Evolutionary conservation across 2,113 vertebrate genomes (phyloP).

Genomic region (Dicrurus megarhynchus): DNA sequence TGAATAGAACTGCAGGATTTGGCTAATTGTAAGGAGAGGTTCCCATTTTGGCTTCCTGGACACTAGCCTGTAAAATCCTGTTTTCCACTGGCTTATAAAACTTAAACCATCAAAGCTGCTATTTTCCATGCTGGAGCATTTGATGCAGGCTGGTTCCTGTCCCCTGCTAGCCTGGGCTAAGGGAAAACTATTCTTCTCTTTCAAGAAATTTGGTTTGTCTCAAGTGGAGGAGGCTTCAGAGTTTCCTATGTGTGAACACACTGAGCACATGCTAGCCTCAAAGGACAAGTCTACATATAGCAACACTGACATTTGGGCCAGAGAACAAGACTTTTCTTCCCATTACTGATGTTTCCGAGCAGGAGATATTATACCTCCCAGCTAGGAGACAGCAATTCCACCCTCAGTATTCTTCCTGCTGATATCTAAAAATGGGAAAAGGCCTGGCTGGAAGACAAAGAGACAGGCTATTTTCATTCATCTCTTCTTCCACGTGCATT

Average conservation of each 20-base stretch:
- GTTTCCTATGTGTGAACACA: background rate
- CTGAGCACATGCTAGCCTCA: background rate
- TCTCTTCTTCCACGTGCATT: background rate
- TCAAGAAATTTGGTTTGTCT: background rate
- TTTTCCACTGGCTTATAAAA: constrained; percentile 9
- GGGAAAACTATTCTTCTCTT: background rate
- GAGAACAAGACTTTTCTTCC: background rate
- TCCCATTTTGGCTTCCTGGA: background rate
- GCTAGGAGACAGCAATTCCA: background rate
- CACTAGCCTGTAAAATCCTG: background rate
- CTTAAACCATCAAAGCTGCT: background rate
- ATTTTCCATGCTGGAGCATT: background rate
- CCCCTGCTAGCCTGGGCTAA: background rate
- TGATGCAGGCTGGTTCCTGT: background rate
- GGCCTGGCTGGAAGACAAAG: background rate
- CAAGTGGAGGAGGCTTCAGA: background rate
- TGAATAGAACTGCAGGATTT: background rate
- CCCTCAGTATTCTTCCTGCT: background rate
- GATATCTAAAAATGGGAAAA: background rate
- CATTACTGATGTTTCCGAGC: background rate
- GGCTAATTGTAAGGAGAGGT: background rate
- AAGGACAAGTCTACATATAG: background rate
- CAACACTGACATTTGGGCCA: background rate
- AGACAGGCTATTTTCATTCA: background rate
- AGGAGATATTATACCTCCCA: background rate